A percentile compares a stretch with the other conserved stretches of the same genome.
These are phyloP conservation scores for Sternotherus odoratus DNA, from an alignment of 2,797 vertebrate species.

Conservation along the genomic window DNA sequence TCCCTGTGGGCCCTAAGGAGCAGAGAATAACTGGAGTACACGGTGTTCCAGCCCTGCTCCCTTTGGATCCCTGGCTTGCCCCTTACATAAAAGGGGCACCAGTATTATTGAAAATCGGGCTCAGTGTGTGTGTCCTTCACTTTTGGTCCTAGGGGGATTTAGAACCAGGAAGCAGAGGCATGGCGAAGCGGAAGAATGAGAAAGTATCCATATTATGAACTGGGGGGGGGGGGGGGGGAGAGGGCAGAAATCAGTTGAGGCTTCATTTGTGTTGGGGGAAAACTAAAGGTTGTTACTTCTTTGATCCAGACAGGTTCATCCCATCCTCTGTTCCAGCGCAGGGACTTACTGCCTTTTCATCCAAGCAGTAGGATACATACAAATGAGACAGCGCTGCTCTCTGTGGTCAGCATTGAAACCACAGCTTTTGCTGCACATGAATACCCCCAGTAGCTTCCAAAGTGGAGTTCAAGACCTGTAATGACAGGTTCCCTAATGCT, in stretches of 20 bases:
- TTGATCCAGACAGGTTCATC: neutral
- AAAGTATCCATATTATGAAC: neutral
- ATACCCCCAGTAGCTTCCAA: too few relatives aligned
- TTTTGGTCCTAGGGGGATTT: too few relatives aligned
- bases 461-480: too few relatives aligned
- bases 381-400: rapidly evolving
- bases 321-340: neutral
- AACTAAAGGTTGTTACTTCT: neutral
- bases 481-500: too few relatives aligned
- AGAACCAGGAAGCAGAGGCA: neutral
- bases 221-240: neutral
- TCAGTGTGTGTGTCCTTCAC: rapidly evolving
- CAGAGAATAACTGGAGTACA: neutral
- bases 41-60: neutral
- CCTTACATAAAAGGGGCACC: neutral
- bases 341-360: neutral
- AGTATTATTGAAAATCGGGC: neutral
- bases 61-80: too few relatives aligned
- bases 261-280: neutral
- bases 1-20: too few relatives aligned
- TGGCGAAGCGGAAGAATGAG: neutral
- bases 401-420: neutral
- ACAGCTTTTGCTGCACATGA: rapidly evolving
- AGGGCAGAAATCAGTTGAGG: neutral
- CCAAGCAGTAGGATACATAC: neutral